These are phyloP conservation scores for Thryonomys swinderianus DNA, from an alignment of 2,113 vertebrate species.

Conservation along the genomic window DNA sequence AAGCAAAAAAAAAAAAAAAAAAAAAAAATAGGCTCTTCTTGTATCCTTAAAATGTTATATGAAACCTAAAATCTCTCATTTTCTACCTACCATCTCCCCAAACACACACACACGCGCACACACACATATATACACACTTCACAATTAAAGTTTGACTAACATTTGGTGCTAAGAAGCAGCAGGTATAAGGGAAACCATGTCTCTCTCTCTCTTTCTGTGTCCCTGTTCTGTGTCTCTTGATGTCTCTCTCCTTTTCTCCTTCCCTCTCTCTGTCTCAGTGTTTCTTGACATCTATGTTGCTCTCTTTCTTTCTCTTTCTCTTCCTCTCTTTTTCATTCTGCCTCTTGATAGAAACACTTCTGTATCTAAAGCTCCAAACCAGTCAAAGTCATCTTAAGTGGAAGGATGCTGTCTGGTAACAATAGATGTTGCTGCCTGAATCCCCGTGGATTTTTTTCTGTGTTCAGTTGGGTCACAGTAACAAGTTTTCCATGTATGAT, in stretches of 20 bases:
- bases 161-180: no score
- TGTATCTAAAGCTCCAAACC: neutral
- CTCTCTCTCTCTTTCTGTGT: neutral
- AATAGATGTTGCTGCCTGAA: neutral
- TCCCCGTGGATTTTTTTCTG: neutral
- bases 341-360: neutral
- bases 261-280: neutral
- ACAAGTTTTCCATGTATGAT: neutral
- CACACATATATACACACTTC: neutral
- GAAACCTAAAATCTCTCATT: neutral
- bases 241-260: neutral
- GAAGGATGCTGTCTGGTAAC: neutral
- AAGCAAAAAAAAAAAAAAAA: no score
- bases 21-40: no score
- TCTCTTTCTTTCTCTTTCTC: neutral
- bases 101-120: neutral
- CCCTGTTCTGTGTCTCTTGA: neutral
- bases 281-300: neutral
- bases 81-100: neutral
- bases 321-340: neutral
- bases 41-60: neutral
- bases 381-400: neutral
- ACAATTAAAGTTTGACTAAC: neutral
- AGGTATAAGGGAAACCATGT: neutral
- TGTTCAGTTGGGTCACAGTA: neutral